These are phyloP conservation scores for Clostera curtula DNA, from an alignment of 2,888 invertebrate species.

Conservation along the genomic window DNA sequence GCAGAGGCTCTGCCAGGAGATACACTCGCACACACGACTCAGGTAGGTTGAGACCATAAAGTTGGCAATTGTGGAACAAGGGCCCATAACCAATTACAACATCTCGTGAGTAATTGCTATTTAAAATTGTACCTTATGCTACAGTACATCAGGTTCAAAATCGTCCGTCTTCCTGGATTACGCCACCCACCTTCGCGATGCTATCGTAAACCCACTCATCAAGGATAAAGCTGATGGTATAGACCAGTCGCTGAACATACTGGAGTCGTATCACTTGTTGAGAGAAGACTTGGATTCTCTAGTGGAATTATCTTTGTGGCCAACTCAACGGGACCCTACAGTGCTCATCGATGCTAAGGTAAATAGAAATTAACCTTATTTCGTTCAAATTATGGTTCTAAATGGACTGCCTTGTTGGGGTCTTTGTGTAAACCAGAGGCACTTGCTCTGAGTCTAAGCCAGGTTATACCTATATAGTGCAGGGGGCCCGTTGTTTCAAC, in stretches of 20 bases:
- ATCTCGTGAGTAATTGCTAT: too few species aligned
- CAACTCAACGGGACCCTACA: conserved; percentile 84
- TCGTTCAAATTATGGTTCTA: too few species aligned
- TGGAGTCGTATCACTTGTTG: conserved; percentile 89
- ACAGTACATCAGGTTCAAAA: conserved; percentile 86
- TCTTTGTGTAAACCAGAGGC: too few species aligned
- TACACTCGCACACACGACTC: conserved; percentile 89
- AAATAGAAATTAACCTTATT: too few species aligned
- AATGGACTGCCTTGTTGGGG: too few species aligned
- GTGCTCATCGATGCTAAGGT: conserved; percentile 84
- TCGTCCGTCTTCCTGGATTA: conserved; percentile 92
- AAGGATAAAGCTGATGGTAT: conserved; percentile 82
- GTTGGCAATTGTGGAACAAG: too few species aligned
- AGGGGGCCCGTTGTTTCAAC: too few species aligned
- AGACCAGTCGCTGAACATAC: conserved; percentile 78
- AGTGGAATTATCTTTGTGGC: conserved; percentile 90
- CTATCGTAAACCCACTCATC: conserved; percentile 85
- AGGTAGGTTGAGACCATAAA: conserved; percentile 65
- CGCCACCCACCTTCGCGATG: conserved; percentile 82
- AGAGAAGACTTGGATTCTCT: conserved; percentile 95
- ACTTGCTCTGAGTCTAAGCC: too few species aligned
- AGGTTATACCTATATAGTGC: too few species aligned
- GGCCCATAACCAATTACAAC: too few species aligned
- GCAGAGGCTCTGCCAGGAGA: conserved; percentile 86
- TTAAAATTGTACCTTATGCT: conserved; percentile 15